phyloP scores from a whole-genome alignment of 2,113 vertebrate genomes.

The Zeus faber region DNA sequence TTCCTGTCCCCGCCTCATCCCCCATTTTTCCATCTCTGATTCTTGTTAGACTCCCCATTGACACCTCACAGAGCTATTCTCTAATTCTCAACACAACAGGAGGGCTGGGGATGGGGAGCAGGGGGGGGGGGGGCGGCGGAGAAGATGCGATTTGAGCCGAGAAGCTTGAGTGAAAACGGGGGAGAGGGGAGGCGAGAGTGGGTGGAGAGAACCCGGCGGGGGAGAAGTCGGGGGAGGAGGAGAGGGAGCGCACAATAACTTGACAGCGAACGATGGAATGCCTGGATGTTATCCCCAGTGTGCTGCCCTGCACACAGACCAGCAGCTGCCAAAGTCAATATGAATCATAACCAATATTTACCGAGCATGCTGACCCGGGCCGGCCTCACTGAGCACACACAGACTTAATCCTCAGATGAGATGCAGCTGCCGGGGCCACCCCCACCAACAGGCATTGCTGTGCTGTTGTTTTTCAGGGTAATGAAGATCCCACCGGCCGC shows the following conservation, averaged over 20 bases:
- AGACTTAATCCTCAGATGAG: conserved; percentile 38
- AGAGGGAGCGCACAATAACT: conserved; percentile 41
- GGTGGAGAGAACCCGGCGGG: conserved; percentile 26
- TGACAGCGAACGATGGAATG: conserved; percentile 71
- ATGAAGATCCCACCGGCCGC: too few relatives aligned
- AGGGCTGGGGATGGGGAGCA: not conserved
- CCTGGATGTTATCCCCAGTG: conserved; percentile 57
- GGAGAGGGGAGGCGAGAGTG: conserved; percentile 12
- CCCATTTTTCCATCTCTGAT: conserved; percentile 60
- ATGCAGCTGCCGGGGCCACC: conserved; percentile 52
- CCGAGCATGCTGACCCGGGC: conserved; percentile 61
- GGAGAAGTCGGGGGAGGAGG: conserved; percentile 26
- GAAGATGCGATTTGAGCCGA: not conserved
- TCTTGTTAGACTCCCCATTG: conserved; percentile 63
- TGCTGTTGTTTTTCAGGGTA: too few relatives aligned
- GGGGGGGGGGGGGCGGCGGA: not conserved
- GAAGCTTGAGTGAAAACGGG: too few relatives aligned
- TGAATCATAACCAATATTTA: conserved; percentile 75
- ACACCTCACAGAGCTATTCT: conserved; percentile 58
- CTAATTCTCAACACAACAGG: conserved; percentile 38
- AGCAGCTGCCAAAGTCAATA: conserved; percentile 74
- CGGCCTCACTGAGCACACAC: conserved; percentile 54
- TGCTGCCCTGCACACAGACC: conserved; percentile 61
- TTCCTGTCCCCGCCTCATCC: conserved; percentile 52
- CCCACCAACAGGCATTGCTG: too few relatives aligned